Percentiles rank a stretch among this genome's conserved stretches.
These are phyloP conservation scores for Eupithecia centaureata DNA, from an alignment of 2,888 invertebrate species.

Conservation along the genomic window DNA sequence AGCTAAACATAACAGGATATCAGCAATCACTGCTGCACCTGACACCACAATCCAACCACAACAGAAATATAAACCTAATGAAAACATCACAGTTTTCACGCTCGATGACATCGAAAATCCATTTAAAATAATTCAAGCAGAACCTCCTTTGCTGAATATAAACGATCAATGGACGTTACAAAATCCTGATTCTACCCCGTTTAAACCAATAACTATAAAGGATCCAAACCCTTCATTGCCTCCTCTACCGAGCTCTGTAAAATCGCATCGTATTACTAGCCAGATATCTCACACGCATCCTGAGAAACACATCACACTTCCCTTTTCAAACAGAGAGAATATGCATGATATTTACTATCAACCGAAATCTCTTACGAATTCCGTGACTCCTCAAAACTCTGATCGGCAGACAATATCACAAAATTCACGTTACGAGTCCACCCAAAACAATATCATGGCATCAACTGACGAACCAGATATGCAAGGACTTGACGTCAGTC, in stretches of 20 bases:
- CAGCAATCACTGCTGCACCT: neutral
- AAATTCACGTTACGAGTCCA: conserved; percentile 48
- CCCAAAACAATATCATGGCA: conserved; percentile 32
- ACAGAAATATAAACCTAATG: conserved; percentile 30
- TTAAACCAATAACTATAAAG: conserved; percentile 16
- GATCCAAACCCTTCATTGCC: neutral
- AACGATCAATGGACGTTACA: conserved; percentile 44
- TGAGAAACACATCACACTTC: conserved; percentile 47
- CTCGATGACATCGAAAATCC: conserved; percentile 55
- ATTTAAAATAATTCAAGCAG: conserved; percentile 57
- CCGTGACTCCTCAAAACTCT: conserved; percentile 19
- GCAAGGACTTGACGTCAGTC: neutral
- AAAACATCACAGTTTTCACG: conserved; percentile 63
- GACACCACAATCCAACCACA: neutral
- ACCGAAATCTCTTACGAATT: conserved; percentile 1
- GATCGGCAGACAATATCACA: conserved; percentile 42
- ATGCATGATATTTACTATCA: conserved; percentile 48
- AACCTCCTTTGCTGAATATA: conserved; percentile 45
- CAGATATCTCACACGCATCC: conserved; percentile 40
- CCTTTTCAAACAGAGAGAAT: conserved; percentile 48
- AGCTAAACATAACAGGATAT: neutral
- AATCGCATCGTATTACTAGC: conserved; percentile 38
- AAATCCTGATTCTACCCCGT: conserved; percentile 17
- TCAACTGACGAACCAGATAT: neutral
- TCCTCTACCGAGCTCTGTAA: conserved; percentile 28